Percentiles rank a stretch among this genome's conserved stretches.
Conservation (phyloP, 2,797 vertebrate species). For the Myotis planiceps region DNA sequence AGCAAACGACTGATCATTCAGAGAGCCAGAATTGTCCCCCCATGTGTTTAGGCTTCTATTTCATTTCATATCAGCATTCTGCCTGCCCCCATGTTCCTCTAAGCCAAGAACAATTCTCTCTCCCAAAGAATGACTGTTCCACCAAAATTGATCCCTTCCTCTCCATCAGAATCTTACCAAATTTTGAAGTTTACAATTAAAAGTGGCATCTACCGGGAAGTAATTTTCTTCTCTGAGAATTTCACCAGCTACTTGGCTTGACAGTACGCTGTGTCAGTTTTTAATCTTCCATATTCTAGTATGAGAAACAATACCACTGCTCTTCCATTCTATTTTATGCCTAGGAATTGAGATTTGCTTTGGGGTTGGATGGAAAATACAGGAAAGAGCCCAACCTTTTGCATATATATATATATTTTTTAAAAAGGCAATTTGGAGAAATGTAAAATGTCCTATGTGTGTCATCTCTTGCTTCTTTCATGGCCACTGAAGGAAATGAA, state of each 20-base stretch:
- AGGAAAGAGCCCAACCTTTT: not conserved
- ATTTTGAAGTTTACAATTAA: slow-evolving; percentile 15
- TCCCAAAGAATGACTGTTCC: not conserved
- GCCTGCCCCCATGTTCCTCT: not conserved
- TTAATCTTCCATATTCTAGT: not conserved
- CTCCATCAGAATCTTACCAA: not conserved
- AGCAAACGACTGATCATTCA: not conserved
- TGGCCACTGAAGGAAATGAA: not conserved
- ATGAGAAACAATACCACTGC: slow-evolving; percentile 7
- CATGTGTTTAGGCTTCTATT: not conserved
- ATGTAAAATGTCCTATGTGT: not conserved
- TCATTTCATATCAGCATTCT: not conserved
- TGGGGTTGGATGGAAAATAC: not conserved
- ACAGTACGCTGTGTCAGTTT: not conserved
- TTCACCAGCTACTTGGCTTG: not conserved
- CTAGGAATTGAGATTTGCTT: slow-evolving; percentile 12
- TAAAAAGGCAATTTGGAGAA: not conserved
- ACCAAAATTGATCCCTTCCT: not conserved
- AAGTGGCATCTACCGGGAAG: not conserved
- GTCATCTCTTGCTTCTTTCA: not conserved
- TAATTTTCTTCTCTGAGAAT: not conserved
- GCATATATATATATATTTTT: not conserved
- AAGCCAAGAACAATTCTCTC: slow-evolving; percentile 24
- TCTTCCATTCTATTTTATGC: not conserved
- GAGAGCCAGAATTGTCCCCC: not conserved